phyloP scores from a whole-genome alignment of 2,113 vertebrate species.

The Clarias macrocephalus region DNA sequence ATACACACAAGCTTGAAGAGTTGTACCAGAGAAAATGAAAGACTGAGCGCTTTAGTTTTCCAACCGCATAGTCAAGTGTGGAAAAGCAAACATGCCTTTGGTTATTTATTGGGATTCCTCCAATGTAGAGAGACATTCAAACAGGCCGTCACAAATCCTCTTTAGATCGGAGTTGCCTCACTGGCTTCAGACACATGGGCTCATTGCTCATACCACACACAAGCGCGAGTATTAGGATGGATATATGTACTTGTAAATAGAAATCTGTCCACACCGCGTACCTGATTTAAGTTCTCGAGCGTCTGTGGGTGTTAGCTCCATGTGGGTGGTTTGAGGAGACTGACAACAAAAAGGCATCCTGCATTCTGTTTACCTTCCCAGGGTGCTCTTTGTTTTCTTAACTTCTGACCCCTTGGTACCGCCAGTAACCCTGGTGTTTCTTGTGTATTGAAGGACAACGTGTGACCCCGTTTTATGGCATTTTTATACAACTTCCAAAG shows the following conservation, averaged over 20 bases:
- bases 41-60: conserved; percentile 21
- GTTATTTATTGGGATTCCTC: conserved; percentile 24
- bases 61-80: conserved; percentile 25
- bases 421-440: conserved; percentile 35
- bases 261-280: background rate
- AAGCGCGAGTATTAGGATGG: background rate
- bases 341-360: conserved; percentile 23
- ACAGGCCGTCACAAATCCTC: background rate
- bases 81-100: conserved; percentile 30
- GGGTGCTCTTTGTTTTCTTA: conserved; percentile 48
- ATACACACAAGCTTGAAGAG: conserved; percentile 4
- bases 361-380: conserved; percentile 46
- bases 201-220: background rate
- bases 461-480: background rate
- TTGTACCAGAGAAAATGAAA: background rate
- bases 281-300: background rate
- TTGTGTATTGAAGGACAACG: conserved; percentile 13
- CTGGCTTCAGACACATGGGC: background rate
- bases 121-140: conserved; percentile 2
- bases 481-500: background rate
- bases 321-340: conserved; percentile 42
- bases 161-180: background rate
- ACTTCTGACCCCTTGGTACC: conserved; percentile 43
- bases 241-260: background rate
- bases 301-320: conserved; percentile 12